phyloP scores from a whole-genome alignment of 1,140 invertebrate species.

The Drosophila seguyi region DNA sequence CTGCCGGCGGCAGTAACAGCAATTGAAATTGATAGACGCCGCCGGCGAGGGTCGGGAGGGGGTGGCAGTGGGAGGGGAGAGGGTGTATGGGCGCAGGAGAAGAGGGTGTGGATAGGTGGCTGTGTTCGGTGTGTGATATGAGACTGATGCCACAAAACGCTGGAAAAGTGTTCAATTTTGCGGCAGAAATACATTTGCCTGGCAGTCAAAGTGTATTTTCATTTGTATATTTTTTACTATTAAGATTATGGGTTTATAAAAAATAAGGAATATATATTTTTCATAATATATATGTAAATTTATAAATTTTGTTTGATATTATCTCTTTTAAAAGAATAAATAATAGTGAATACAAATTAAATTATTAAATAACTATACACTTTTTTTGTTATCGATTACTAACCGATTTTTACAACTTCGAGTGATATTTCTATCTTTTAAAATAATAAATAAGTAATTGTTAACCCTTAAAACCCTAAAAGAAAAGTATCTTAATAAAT shows the following conservation, averaged over 20 bases:
- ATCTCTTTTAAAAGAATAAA: too few species aligned
- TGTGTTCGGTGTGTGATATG: background rate
- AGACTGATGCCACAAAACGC: constrained; percentile 26
- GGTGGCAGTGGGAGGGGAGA: background rate
- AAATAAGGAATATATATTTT: background rate
- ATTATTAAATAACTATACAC: too few species aligned
- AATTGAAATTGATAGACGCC: constrained; percentile 62
- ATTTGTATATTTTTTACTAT: background rate
- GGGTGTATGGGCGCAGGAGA: too few species aligned
- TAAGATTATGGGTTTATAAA: background rate
- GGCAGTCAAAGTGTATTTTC: background rate
- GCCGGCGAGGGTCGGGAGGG: constrained; percentile 4
- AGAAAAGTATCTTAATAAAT: too few species aligned
- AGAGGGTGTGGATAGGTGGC: too few species aligned
- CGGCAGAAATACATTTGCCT: constrained; percentile 11
- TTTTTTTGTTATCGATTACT: too few species aligned
- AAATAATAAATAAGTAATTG: too few species aligned
- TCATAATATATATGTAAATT: background rate
- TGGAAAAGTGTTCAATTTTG: constrained; percentile 44
- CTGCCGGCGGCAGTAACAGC: constrained; percentile 53
- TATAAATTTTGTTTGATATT: too few species aligned
- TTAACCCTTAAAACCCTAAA: background rate
- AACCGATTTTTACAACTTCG: background rate
- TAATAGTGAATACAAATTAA: too few species aligned
- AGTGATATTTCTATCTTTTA: too few species aligned